A percentile compares a stretch with the other conserved stretches of the same genome.
These are phyloP conservation scores for Mnemiopsis leidyi DNA, from an alignment of 37 sponge, comb jelly and placozoan genomes.

Conservation along the genomic window DNA sequence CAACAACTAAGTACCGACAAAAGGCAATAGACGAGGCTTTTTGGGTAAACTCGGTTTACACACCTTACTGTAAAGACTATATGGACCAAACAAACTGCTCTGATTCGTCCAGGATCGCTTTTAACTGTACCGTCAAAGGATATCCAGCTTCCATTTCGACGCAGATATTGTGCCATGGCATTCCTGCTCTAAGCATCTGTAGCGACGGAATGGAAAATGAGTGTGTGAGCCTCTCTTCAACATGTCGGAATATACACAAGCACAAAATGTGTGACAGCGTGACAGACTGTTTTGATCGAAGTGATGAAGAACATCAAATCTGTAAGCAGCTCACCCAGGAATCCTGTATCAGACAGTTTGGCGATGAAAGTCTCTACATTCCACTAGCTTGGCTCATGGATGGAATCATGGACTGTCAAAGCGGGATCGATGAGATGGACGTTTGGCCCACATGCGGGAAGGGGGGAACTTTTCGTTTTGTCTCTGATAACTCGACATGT, in stretches of 20 bases:
- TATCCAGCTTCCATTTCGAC: not conserved
- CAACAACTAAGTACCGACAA: not conserved
- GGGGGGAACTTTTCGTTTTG: not conserved
- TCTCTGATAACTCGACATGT: not conserved
- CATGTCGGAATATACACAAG: slow-evolving; percentile 6
- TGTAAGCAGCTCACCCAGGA: not conserved
- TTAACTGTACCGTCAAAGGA: not conserved
- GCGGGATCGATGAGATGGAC: not conserved
- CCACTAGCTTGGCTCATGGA: slow-evolving; percentile 9
- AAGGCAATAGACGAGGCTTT: not conserved
- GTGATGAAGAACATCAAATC: not conserved
- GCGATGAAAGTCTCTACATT: not conserved
- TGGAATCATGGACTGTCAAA: not conserved
- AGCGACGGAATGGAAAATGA: slow-evolving; percentile 10
- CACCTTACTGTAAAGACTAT: not conserved
- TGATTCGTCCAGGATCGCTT: not conserved
- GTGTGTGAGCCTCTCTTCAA: not conserved
- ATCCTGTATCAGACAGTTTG: not conserved
- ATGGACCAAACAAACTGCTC: slow-evolving; percentile 21
- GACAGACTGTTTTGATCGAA: not conserved
- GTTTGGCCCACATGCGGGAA: not conserved
- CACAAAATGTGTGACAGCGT: slow-evolving; percentile 18
- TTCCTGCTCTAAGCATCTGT: not conserved
- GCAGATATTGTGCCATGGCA: slow-evolving; percentile 21
- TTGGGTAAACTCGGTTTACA: not conserved